A percentile compares a stretch with the other conserved stretches of the same genome.
Conservation (phyloP, 2,113 vertebrate species). For the Antigone vipio region DNA sequence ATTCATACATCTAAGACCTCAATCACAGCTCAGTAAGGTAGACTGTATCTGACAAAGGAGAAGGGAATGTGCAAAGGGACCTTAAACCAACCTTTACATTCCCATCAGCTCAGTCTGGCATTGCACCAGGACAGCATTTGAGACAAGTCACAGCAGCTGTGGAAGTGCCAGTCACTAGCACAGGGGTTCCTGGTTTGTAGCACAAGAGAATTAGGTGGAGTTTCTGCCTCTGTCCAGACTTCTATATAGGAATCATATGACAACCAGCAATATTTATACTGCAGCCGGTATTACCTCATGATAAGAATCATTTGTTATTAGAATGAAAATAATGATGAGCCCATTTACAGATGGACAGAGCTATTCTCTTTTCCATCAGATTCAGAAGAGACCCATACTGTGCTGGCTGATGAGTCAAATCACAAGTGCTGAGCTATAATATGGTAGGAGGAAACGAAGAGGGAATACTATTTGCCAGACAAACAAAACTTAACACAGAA, state of each 20-base stretch:
- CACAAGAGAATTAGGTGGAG: neutral
- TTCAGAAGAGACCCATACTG: neutral
- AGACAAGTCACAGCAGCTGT: neutral
- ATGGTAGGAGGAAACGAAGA: neutral
- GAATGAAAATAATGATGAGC: neutral
- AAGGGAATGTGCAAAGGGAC: neutral
- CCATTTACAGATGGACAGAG: neutral
- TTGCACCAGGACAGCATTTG: neutral
- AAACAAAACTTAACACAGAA: neutral
- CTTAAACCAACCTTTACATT: neutral
- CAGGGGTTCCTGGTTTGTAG: neutral
- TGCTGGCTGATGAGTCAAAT: neutral
- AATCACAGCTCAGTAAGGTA: neutral
- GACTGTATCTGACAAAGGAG: neutral
- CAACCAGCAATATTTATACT: neutral
- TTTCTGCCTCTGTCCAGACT: neutral
- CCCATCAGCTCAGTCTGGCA: neutral
- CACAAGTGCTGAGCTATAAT: neutral
- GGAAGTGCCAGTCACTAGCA: neutral
- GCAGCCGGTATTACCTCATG: neutral
- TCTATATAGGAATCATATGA: neutral
- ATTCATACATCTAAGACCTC: constrained; percentile 4
- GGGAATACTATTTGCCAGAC: neutral
- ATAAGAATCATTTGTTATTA: neutral
- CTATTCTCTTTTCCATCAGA: neutral